Evolutionary conservation across 2,797 vertebrate species (phyloP).

Genomic region (Anniella stebbinsi): DNA sequence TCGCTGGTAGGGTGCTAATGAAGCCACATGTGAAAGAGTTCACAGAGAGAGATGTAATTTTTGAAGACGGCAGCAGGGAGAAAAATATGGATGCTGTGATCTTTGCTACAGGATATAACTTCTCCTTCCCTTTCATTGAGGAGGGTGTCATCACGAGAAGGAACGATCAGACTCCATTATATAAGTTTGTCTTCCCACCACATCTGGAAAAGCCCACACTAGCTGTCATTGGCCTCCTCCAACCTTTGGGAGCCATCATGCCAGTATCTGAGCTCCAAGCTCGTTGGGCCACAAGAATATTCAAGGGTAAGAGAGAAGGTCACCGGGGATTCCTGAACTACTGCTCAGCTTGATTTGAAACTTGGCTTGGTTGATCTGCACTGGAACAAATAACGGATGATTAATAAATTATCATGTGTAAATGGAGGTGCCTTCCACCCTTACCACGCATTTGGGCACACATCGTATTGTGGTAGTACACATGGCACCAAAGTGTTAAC

Average conservation of each 20-base stretch:
- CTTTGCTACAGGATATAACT: conserved; percentile 86
- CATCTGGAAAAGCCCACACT: conserved; percentile 78
- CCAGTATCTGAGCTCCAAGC: conserved; percentile 86
- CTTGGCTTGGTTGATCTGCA: neutral
- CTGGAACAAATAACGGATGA: neutral
- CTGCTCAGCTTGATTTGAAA: neutral
- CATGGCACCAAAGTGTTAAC: neutral
- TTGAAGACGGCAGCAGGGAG: conserved; percentile 82
- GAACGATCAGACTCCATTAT: conserved; percentile 78
- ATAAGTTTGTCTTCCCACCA: conserved; percentile 83
- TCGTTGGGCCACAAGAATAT: conserved; percentile 84
- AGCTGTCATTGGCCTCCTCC: conserved; percentile 83
- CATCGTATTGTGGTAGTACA: neutral
- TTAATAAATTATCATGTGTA: neutral
- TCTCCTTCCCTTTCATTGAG: conserved; percentile 84
- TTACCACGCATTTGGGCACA: neutral
- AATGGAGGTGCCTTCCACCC: neutral
- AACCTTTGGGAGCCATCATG: conserved; percentile 84
- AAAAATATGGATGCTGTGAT: conserved; percentile 83
- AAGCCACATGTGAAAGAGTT: conserved; percentile 82
- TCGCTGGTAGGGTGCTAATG: conserved; percentile 81
- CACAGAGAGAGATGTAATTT: conserved; percentile 80
- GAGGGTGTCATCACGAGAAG: conserved; percentile 66
- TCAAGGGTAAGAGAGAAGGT: conserved; percentile 78
- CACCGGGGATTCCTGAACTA: neutral